A percentile compares a stretch with the other conserved stretches of the same genome.
phyloP scores from a whole-genome alignment of 1,140 invertebrate genomes.

The Camponotus vicinus region DNA sequence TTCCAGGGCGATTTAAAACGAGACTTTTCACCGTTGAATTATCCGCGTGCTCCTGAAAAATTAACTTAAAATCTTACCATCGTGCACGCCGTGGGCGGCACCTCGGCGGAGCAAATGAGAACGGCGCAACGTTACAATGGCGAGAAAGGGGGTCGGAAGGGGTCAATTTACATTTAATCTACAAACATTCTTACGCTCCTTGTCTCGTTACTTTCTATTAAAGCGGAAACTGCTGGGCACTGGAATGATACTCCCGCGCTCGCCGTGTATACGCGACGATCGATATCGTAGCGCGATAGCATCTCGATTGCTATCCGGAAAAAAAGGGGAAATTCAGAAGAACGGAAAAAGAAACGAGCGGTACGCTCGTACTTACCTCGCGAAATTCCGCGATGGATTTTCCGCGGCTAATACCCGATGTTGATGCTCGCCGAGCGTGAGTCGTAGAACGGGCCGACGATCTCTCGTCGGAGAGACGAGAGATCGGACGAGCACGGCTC shows the following conservation, averaged over 20 bases:
- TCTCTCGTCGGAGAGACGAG: constrained; percentile 73
- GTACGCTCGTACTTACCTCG: constrained; percentile 19
- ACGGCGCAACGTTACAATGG: constrained; percentile 57
- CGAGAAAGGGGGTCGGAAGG: background rate
- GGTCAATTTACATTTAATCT: constrained; percentile 63
- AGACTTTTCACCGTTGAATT: constrained; percentile 61
- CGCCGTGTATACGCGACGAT: constrained; percentile 29
- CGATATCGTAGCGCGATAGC: constrained; percentile 37
- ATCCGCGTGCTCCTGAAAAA: constrained; percentile 55
- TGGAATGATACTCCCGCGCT: constrained; percentile 33
- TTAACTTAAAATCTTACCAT: constrained; percentile 61
- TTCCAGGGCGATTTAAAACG: constrained; percentile 46
- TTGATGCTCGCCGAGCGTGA: constrained; percentile 54
- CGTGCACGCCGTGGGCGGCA: constrained; percentile 42
- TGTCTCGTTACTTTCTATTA: constrained; percentile 62
- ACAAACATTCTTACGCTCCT: constrained; percentile 60
- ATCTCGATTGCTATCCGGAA: background rate
- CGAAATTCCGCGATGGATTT: constrained; percentile 52
- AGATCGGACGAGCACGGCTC: constrained; percentile 49
- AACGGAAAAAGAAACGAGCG: background rate
- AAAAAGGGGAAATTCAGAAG: background rate
- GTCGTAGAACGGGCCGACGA: constrained; percentile 64
- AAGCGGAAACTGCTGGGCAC: constrained; percentile 31
- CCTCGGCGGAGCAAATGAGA: constrained; percentile 48
- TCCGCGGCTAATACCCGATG: constrained; percentile 64